Evolutionary conservation across 2,113 vertebrate species (phyloP).

Genomic region (Microtus richardsoni): DNA sequence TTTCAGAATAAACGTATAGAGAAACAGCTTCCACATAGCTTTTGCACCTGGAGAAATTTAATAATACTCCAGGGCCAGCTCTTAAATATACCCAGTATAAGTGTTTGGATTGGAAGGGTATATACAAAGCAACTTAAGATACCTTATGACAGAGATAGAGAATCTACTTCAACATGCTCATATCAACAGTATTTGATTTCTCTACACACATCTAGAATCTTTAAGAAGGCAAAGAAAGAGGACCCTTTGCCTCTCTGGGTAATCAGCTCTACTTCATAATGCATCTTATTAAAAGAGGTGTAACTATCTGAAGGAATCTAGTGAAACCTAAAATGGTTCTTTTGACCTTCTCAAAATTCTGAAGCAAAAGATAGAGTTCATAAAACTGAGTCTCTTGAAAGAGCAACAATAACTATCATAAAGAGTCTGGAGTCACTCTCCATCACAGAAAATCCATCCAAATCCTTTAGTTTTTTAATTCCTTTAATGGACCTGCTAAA

Average conservation of each 20-base stretch:
- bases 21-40: neutral
- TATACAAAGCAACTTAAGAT: neutral
- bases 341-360: neutral
- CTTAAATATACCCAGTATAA: neutral
- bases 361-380: neutral
- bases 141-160: neutral
- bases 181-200: neutral
- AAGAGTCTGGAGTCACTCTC: neutral
- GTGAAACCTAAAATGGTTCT: neutral
- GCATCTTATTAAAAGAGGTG: neutral
- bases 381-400: neutral
- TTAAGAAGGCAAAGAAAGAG: neutral
- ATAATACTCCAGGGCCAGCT: neutral
- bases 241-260: neutral
- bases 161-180: neutral
- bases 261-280: neutral
- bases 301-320: neutral
- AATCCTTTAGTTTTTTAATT: constrained; percentile 17
- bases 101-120: neutral
- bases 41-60: neutral
- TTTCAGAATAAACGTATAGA: neutral
- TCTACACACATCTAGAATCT: neutral
- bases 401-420: neutral
- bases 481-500: neutral
- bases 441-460: neutral